Evolutionary conservation across 1,140 invertebrate species (phyloP).

Genomic region (Pseudachorutes palmiensis): DNA sequence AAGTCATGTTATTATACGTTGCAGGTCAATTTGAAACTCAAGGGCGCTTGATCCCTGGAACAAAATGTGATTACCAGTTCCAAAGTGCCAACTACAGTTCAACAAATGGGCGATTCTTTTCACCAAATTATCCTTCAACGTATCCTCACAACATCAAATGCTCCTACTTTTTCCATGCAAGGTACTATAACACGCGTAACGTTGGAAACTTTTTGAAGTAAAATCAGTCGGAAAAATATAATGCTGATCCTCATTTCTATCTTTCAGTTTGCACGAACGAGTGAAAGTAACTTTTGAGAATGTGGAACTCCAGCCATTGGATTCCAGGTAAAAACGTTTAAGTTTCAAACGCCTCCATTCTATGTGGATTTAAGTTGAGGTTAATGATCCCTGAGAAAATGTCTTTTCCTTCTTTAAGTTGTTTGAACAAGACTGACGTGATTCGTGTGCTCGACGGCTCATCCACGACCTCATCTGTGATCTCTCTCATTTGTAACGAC

Average conservation of each 20-base stretch:
- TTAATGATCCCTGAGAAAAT: not conserved
- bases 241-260: too few relatives aligned
- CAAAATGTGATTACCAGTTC: constrained; percentile 69
- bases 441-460: constrained; percentile 69
- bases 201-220: not conserved
- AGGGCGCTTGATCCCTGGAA: constrained; percentile 57
- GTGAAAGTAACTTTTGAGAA: constrained; percentile 44
- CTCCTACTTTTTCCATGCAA: constrained; percentile 67
- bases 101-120: constrained; percentile 65
- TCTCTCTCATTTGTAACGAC: constrained; percentile 71
- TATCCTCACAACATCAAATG: constrained; percentile 72
- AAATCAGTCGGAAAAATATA: too few relatives aligned
- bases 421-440: constrained; percentile 67
- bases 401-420: constrained; percentile 52
- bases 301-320: constrained; percentile 38
- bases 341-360: not conserved
- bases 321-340: constrained; percentile 31
- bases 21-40: constrained; percentile 65
- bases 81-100: constrained; percentile 55
- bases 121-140: constrained; percentile 70
- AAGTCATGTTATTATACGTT: constrained; percentile 41
- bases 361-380: not conserved
- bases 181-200: constrained; percentile 45
- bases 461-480: constrained; percentile 55
- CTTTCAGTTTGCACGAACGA: constrained; percentile 42